These are phyloP conservation scores for Trilocha varians DNA, from an alignment of 2,888 invertebrate species.

Conservation along the genomic window DNA sequence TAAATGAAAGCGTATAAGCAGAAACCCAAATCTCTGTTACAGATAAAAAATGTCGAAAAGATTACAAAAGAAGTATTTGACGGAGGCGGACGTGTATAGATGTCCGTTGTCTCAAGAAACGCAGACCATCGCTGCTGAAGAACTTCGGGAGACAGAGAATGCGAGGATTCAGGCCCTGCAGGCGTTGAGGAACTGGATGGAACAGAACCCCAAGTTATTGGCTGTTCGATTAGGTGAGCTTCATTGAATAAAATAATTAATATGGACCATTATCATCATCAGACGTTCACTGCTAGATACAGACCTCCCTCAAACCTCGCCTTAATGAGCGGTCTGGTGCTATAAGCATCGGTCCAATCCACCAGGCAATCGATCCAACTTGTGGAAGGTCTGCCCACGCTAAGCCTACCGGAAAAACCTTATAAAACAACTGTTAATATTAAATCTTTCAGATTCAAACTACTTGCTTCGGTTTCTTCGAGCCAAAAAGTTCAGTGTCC, in stretches of 20 bases:
- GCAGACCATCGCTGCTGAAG: slow-evolving; percentile 76
- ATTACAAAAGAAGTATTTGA: slow-evolving; percentile 62
- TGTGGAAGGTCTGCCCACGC: too few species aligned
- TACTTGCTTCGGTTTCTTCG: slow-evolving; percentile 84
- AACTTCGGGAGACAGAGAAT: slow-evolving; percentile 79
- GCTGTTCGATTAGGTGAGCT: slow-evolving; percentile 78
- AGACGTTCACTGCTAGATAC: too few species aligned
- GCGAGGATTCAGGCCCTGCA: slow-evolving; percentile 77
- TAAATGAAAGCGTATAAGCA: too few species aligned
- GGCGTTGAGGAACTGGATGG: slow-evolving; percentile 80
- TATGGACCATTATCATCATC: too few species aligned
- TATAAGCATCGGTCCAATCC: too few species aligned
- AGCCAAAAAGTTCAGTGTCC: slow-evolving; percentile 86
- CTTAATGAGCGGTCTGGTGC: too few species aligned
- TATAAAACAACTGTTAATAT: not conserved
- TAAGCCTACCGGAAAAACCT: too few species aligned
- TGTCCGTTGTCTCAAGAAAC: slow-evolving; percentile 75
- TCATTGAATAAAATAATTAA: not conserved
- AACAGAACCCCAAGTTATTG: slow-evolving; percentile 79
- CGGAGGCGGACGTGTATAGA: slow-evolving; percentile 76
- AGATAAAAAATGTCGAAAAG: slow-evolving; percentile 49
- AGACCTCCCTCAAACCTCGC: too few species aligned
- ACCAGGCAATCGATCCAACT: too few species aligned
- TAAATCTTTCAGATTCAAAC: slow-evolving; percentile 72
- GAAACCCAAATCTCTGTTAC: too few species aligned